A percentile compares a stretch with the other conserved stretches of the same genome.
Conservation (phyloP, 2,113 vertebrate genomes). For the Lepidothrix coronata region DNA sequence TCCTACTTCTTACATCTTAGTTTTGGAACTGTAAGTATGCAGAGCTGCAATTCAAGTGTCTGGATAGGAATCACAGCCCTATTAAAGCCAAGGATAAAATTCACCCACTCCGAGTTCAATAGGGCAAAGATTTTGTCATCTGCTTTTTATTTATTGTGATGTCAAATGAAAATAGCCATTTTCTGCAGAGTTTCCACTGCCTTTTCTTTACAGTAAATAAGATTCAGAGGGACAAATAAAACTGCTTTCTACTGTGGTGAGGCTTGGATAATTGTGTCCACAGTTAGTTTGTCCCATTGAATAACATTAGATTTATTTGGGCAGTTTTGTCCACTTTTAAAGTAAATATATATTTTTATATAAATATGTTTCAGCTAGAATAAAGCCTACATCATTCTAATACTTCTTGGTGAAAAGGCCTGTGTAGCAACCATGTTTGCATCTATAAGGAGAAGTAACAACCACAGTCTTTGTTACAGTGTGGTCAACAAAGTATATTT, state of each 20-base stretch:
- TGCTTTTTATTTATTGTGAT: not conserved
- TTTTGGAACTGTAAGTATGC: slow-evolving; percentile 90
- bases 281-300: not conserved
- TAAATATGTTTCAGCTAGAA: not conserved
- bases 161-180: not conserved
- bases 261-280: not conserved
- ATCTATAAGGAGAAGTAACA: not conserved
- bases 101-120: not conserved
- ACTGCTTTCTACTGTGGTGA: not conserved
- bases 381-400: not conserved
- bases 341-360: not conserved
- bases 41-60: not conserved
- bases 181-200: not conserved
- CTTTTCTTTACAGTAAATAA: not conserved
- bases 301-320: not conserved
- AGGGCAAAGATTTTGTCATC: not conserved
- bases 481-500: not conserved
- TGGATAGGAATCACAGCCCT: not conserved
- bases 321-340: not conserved
- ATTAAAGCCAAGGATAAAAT: not conserved
- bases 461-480: not conserved
- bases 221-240: not conserved
- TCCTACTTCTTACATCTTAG: slow-evolving; percentile 84
- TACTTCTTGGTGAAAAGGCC: not conserved
- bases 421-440: not conserved